These are phyloP conservation scores for Oncorhynchus gorbuscha DNA, from an alignment of 2,113 vertebrate genomes.

Conservation along the genomic window DNA sequence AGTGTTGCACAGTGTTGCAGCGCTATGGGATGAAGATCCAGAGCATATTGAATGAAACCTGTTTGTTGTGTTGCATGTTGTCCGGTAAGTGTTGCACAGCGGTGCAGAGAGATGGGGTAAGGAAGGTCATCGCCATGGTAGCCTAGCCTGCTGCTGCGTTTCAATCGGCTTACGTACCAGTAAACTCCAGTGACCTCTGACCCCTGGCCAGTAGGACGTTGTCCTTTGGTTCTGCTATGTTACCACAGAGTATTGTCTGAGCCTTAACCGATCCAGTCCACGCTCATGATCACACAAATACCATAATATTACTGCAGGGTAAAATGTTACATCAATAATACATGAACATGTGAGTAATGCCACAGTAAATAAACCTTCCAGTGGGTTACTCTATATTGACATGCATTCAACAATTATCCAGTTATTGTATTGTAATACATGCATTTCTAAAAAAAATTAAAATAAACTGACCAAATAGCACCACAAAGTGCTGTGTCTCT, in stretches of 20 bases:
- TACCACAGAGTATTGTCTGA: constrained; percentile 27
- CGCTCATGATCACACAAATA: neutral
- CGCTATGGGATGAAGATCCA: neutral
- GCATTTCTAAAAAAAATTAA: too few species aligned
- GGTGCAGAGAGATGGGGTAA: constrained; percentile 42
- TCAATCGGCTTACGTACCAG: neutral
- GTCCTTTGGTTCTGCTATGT: neutral
- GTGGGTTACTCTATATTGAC: too few species aligned
- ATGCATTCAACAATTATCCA: too few species aligned
- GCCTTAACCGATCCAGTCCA: constrained; percentile 52
- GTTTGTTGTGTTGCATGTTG: constrained; percentile 64
- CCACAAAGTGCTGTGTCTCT: too few species aligned
- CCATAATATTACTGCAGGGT: neutral
- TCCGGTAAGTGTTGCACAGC: constrained; percentile 52
- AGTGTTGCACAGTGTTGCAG: constrained; percentile 3
- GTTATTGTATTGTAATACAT: too few species aligned
- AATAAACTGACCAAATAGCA: too few species aligned
- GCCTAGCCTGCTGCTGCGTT: constrained; percentile 34
- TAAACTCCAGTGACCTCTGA: constrained; percentile 45
- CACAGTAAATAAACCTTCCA: neutral
- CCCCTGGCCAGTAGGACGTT: constrained; percentile 1
- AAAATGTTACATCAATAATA: neutral
- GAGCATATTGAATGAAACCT: constrained; percentile 51
- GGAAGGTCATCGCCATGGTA: constrained; percentile 41
- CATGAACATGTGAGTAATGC: neutral